phyloP scores from a whole-genome alignment of 2,888 invertebrate genomes.

The Silvanus unidentatus region DNA sequence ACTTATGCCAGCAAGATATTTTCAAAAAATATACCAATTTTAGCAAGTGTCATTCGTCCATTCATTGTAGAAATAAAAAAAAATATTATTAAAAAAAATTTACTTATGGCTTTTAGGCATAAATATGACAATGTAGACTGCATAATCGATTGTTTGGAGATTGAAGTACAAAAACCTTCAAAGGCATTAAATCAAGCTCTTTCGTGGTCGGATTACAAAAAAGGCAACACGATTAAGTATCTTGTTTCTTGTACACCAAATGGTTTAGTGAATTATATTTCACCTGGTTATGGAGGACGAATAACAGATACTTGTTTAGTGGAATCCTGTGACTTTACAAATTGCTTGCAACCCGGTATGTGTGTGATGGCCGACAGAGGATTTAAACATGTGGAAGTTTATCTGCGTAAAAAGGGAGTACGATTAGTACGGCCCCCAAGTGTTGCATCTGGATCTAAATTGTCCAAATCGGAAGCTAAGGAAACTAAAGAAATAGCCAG shows the following conservation, averaged over 20 bases:
- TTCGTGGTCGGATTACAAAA: constrained; percentile 37
- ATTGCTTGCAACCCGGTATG: not conserved
- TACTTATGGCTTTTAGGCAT: constrained; percentile 7
- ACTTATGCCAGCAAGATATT: not conserved
- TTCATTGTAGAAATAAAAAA: not conserved
- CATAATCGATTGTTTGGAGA: constrained; percentile 28
- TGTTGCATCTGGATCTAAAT: not conserved
- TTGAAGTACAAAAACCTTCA: constrained; percentile 25
- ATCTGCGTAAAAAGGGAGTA: not conserved
- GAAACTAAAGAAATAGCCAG: constrained; percentile 1
- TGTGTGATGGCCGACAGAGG: constrained; percentile 11
- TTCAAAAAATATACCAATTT: not conserved
- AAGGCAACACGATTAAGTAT: constrained; percentile 28
- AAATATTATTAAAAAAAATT: constrained; percentile 2
- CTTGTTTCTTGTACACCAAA: constrained; percentile 23
- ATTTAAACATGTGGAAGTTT: constrained; percentile 3
- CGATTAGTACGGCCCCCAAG: not conserved
- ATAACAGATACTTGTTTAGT: constrained; percentile 17
- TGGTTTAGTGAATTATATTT: constrained; percentile 31
- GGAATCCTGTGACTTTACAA: constrained; percentile 18
- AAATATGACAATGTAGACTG: constrained; percentile 10
- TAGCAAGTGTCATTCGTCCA: not conserved
- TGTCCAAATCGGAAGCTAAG: not conserved
- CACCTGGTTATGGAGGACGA: constrained; percentile 25
- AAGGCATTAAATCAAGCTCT: constrained; percentile 23